Evolutionary conservation across 2,888 invertebrate species (phyloP).

Genomic region (Cephus spinipes): DNA sequence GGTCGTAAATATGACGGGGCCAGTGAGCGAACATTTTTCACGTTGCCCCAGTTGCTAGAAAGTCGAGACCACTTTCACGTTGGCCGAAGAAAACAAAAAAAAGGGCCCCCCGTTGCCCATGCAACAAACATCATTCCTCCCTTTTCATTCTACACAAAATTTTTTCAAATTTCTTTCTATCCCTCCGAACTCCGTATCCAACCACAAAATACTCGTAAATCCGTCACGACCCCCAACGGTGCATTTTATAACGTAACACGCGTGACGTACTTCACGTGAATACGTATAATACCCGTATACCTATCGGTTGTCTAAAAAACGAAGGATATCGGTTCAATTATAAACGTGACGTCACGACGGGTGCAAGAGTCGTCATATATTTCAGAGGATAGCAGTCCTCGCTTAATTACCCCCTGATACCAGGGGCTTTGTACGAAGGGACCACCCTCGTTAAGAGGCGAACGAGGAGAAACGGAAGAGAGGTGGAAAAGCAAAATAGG

Average conservation of each 20-base stretch:
- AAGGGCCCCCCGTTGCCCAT: not conserved
- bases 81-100: not conserved
- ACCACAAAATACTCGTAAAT: not conserved
- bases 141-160: not conserved
- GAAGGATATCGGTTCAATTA: not conserved
- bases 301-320: not conserved
- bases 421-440: slow-evolving; percentile 28
- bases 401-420: slow-evolving; percentile 31
- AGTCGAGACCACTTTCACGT: not conserved
- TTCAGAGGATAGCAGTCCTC: not conserved
- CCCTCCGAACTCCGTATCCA: not conserved
- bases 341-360: not conserved
- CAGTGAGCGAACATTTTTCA: not conserved
- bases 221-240: not conserved
- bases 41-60: not conserved
- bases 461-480: not conserved
- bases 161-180: not conserved
- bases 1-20: slow-evolving; percentile 4
- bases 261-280: not conserved
- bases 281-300: not conserved
- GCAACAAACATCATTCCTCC: not conserved
- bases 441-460: not conserved
- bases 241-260: not conserved
- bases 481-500: not conserved
- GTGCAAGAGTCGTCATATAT: not conserved